Conservation (phyloP, 2,113 vertebrate genomes). For the Lynx canadensis region DNA sequence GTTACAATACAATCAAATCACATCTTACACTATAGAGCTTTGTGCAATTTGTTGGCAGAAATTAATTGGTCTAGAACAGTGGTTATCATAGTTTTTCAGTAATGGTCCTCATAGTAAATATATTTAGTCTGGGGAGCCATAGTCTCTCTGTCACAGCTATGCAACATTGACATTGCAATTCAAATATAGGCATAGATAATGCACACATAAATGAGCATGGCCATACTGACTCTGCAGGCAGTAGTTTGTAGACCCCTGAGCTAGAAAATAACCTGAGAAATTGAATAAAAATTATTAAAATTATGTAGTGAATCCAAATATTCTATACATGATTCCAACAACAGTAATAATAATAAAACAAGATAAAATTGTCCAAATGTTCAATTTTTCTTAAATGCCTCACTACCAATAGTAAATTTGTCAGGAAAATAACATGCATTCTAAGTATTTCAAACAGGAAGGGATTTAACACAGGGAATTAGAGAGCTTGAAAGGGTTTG, state of each 20-base stretch:
- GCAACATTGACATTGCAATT: neutral
- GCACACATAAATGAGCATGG: fast-evolving
- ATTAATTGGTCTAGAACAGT: neutral
- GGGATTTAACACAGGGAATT: neutral
- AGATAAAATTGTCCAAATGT: neutral
- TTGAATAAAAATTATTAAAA: neutral
- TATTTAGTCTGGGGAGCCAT: neutral
- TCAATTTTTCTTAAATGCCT: neutral
- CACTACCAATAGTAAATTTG: neutral
- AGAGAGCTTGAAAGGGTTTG: neutral
- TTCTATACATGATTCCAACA: neutral
- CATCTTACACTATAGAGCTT: neutral
- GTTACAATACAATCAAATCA: neutral
- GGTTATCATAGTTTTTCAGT: neutral
- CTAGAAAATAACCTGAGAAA: neutral
- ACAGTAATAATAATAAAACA: neutral
- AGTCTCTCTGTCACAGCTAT: neutral
- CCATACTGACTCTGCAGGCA: neutral
- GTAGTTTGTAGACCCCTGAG: neutral
- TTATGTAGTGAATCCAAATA: neutral
- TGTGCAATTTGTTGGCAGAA: neutral
- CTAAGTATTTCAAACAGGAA: neutral
- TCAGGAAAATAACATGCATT: neutral
- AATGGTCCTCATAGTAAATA: neutral
- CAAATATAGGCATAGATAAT: neutral